Conservation (phyloP, 2,888 invertebrate genomes). For the Thumatha senex region DNA sequence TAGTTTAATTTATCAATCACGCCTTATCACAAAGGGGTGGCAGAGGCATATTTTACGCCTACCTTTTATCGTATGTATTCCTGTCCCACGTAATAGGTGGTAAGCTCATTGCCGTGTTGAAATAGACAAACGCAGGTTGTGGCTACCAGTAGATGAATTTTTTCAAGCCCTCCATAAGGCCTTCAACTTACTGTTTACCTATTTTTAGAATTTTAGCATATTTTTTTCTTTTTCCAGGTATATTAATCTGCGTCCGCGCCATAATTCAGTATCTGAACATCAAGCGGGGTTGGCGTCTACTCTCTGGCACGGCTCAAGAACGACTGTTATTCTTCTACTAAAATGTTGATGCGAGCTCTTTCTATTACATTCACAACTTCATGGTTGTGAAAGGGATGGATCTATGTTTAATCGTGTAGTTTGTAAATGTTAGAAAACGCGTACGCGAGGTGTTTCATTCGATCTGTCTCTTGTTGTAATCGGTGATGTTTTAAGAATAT, state of each 20-base stretch:
- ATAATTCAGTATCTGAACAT: slow-evolving; percentile 95
- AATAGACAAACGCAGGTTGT: too few relatives aligned
- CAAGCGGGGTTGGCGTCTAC: slow-evolving; percentile 93
- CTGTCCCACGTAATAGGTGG: too few relatives aligned
- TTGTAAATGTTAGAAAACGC: slow-evolving; percentile 15
- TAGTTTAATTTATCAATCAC: too few relatives aligned
- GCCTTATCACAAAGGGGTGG: too few relatives aligned
- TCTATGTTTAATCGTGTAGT: slow-evolving; percentile 39
- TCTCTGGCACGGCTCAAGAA: slow-evolving; percentile 94
- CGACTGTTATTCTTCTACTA: slow-evolving; percentile 94
- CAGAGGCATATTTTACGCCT: too few relatives aligned
- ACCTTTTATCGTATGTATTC: too few relatives aligned
- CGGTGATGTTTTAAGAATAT: slow-evolving; percentile 8
- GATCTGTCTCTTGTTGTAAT: slow-evolving; percentile 5
- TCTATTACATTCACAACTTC: slow-evolving; percentile 46
- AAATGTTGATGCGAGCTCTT: slow-evolving; percentile 24
- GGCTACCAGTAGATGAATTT: too few relatives aligned
- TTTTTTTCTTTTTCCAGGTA: slow-evolving; percentile 79
- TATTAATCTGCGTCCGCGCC: slow-evolving; percentile 93
- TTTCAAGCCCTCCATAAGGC: too few relatives aligned
- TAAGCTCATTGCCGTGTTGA: too few relatives aligned
- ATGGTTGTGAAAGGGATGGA: slow-evolving; percentile 43
- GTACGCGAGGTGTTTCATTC: neutral
- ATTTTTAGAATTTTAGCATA: too few relatives aligned
- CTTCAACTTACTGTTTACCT: too few relatives aligned